Evolutionary conservation across 1,140 invertebrate genomes (phyloP), one percentile per base, ranked within the genome.

Genomic region (Drosophila asahinai): DNA sequence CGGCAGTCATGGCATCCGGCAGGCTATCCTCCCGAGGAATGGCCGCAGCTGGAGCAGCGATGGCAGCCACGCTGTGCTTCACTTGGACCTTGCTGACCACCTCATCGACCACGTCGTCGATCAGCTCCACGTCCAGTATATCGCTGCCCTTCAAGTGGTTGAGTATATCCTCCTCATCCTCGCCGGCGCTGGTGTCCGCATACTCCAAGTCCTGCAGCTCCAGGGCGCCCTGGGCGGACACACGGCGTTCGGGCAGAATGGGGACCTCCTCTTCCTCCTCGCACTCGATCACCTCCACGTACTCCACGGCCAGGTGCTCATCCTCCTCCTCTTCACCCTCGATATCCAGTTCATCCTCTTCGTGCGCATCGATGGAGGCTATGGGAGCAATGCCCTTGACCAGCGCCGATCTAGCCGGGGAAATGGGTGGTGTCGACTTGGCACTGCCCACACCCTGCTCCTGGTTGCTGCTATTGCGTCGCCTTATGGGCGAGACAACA

Each of bases 1-100:
- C 96, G n/a, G 96, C 95, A 47, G 96, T 97, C 96, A 97, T 97
- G 17, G 95, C 95, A 91, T 96, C 96, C 14, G 95, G 94, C 60
- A 93, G 63, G 54, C 84, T 92, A 40, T 91, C 86, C 59, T 84
- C 86, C 1, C 91, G 78, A 1, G 80, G 86, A 61, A 83, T 87
- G 6, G 49, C 54, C 1, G 47, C 49, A 33, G 63, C 51, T 1
- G 77, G 12, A 22, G 55, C 45, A 14, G 61, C 49, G 7, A 40
- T 54, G 15, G 45, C 6, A 33, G 33, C 47, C 25, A 68, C 47
- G 65, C 82, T 79, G 66, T 77, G 55, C 66, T 59, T 81, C 22
- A 76, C 67, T 43, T 86, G 67, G 12, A 90, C 19, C 79, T 27
- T 84, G 54, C 19, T 57, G 59, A 77, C 79, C 51, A 82, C 90